These are phyloP conservation scores for Microctonus aethiopoides DNA, from an alignment of 2,888 invertebrate genomes.

Conservation along the genomic window DNA sequence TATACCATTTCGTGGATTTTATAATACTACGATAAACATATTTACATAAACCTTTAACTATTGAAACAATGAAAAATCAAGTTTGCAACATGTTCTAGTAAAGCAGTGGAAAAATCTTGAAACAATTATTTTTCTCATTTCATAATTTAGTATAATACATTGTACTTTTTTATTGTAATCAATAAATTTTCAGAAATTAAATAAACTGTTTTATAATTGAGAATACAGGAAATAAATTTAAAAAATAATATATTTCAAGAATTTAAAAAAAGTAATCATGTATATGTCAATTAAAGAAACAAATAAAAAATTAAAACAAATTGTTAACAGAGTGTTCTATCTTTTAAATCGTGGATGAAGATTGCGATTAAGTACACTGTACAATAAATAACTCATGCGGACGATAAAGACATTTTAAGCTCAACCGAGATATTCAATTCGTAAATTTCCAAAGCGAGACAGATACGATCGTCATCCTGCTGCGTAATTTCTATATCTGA, in stretches of 20 bases:
- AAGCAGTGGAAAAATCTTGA: no score
- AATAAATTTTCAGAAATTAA: no score
- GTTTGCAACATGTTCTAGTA: no score
- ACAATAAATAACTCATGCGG: conserved; percentile 1
- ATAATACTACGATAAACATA: no score
- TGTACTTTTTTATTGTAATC: no score
- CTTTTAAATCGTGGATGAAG: background rate
- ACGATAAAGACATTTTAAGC: conserved; percentile 24
- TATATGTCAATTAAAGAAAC: conserved; percentile 10
- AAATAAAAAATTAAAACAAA: conserved; percentile 14
- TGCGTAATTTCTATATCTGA: conserved; percentile 53
- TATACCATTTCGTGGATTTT: no score
- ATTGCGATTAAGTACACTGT: conserved; percentile 1
- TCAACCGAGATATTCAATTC: conserved; percentile 48
- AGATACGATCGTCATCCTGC: conserved; percentile 54
- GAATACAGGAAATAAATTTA: no score
- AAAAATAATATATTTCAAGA: background rate
- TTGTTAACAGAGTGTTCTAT: background rate
- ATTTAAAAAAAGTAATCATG: background rate
- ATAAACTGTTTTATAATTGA: no score
- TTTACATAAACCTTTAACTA: no score
- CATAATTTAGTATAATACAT: no score
- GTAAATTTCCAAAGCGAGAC: conserved; percentile 54
- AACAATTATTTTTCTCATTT: no score
- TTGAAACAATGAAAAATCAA: no score